Percentiles rank a stretch among this genome's conserved stretches.
Conservation (phyloP, 1,140 invertebrate species). For the Gerris buenoi region DNA sequence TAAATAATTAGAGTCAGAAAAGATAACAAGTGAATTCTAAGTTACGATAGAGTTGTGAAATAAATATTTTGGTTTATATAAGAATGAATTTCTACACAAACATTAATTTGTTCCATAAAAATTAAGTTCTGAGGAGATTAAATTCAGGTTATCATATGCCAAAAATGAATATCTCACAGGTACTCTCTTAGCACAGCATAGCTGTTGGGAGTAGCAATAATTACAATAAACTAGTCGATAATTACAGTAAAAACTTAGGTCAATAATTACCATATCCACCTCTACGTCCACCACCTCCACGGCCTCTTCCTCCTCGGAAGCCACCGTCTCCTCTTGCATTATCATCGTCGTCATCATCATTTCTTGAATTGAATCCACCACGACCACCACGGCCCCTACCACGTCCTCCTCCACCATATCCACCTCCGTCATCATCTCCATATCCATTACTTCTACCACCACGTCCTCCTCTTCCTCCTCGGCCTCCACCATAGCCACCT, state of each 20-base stretch:
- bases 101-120: no score
- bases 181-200: no score
- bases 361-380: slow-evolving; percentile 10
- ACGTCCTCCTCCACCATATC: slow-evolving; percentile 15
- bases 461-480: slow-evolving; percentile 3
- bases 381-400: not conserved
- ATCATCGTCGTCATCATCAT: slow-evolving; percentile 7
- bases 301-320: not conserved
- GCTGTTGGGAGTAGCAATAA: no score
- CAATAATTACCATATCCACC: slow-evolving; percentile 7
- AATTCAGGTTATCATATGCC: no score
- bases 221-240: no score
- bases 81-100: no score
- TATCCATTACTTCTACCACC: slow-evolving; percentile 6
- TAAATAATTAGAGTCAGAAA: slow-evolving; percentile 6
- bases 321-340: not conserved
- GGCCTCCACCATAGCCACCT: not conserved
- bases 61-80: no score
- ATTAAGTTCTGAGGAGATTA: no score
- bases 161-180: no score
- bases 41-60: no score
- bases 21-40: not conserved
- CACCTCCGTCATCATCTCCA: slow-evolving; percentile 8
- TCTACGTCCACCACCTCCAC: slow-evolving; percentile 10
- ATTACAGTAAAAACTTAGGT: no score